These are phyloP conservation scores for Eilema depressum DNA, from an alignment of 2,888 invertebrate genomes.

Conservation along the genomic window DNA sequence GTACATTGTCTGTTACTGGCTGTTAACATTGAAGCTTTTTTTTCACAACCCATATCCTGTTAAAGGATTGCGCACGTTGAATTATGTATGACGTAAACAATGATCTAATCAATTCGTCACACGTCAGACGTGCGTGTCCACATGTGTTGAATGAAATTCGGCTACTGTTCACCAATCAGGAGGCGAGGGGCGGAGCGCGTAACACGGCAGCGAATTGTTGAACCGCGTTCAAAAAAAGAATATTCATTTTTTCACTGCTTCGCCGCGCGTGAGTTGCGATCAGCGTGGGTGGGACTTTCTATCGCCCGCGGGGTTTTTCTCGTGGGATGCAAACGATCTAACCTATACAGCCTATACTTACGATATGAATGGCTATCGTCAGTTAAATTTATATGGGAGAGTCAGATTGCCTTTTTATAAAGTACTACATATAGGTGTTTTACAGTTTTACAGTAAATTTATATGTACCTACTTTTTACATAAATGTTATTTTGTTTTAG, in stretches of 20 bases:
- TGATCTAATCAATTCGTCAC: conserved; percentile 56
- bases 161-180: conserved; percentile 82
- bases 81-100: conserved; percentile 24
- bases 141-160: conserved; percentile 63
- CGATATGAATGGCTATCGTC: conserved; percentile 47
- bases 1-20: neutral
- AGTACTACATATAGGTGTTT: conserved; percentile 26
- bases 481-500: neutral
- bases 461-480: conserved; percentile 7
- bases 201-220: conserved; percentile 78
- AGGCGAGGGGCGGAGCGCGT: conserved; percentile 77
- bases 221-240: conserved; percentile 70
- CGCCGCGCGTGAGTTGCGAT: conserved; percentile 58
- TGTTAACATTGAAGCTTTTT: neutral
- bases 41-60: neutral
- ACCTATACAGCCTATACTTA: conserved; percentile 51
- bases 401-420: conserved; percentile 44
- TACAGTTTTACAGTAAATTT: conserved; percentile 24
- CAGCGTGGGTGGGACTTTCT: conserved; percentile 85
- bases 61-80: neutral
- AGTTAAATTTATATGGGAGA: conserved; percentile 54
- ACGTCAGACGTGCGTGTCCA: conserved; percentile 52
- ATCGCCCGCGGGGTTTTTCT: conserved; percentile 76
- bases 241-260: conserved; percentile 56
- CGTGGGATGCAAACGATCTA: conserved; percentile 71